Evolutionary conservation across 2,888 invertebrate genomes (phyloP).

Genomic region (Drosophila ezoana): DNA sequence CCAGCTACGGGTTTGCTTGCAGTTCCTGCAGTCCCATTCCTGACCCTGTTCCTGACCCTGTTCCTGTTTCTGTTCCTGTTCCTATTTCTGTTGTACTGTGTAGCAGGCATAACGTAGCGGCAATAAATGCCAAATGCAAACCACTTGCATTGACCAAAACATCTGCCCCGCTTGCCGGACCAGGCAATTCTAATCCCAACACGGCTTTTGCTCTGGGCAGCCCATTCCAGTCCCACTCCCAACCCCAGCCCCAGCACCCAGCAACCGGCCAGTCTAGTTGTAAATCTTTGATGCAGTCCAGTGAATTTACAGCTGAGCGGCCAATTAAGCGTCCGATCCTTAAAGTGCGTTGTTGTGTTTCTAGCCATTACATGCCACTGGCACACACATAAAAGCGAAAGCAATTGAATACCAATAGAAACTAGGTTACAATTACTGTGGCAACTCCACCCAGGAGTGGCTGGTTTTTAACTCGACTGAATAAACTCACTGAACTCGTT

Average conservation of each 20-base stretch:
- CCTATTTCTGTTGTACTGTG: conserved; percentile 2
- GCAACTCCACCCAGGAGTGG: not conserved
- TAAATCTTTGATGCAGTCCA: conserved; percentile 79
- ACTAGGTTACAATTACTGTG: conserved; percentile 18
- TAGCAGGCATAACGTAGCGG: conserved; percentile 34
- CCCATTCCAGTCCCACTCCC: not conserved
- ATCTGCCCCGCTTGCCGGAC: conserved; percentile 47
- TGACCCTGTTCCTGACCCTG: conserved; percentile 3
- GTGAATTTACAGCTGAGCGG: conserved; percentile 76
- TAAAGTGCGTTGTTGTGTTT: conserved; percentile 72
- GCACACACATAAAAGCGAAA: conserved; percentile 55
- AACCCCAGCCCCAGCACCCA: not conserved
- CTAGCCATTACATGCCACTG: conserved; percentile 34
- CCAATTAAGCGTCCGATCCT: conserved; percentile 65
- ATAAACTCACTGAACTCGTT: conserved; percentile 2
- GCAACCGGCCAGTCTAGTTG: conserved; percentile 42
- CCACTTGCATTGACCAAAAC: conserved; percentile 60
- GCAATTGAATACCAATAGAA: conserved; percentile 32
- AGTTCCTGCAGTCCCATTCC: not conserved
- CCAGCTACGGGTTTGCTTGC: conserved; percentile 1
- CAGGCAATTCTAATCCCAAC: conserved; percentile 33
- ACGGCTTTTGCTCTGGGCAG: conserved; percentile 11
- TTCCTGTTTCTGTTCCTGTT: conserved; percentile 1
- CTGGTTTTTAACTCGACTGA: conserved; percentile 1
- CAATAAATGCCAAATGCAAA: conserved; percentile 80